A percentile compares a stretch with the other conserved stretches of the same genome.
Conservation (phyloP, 2,797 vertebrate genomes). For the Fistularia tabacaria region DNA sequence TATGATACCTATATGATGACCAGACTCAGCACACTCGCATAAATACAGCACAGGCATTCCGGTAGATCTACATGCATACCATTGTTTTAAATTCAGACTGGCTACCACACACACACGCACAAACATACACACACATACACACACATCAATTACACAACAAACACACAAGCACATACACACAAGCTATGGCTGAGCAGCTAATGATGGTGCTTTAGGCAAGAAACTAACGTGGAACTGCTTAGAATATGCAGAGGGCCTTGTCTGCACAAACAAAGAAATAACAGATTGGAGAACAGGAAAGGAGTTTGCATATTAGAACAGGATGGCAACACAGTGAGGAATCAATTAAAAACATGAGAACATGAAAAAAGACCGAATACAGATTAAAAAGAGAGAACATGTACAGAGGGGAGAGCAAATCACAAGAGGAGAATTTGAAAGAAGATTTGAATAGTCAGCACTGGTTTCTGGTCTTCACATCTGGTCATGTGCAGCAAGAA, state of each 20-base stretch:
- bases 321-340: slow-evolving; percentile 35
- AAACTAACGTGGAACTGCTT: slow-evolving; percentile 78
- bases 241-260: slow-evolving; percentile 72
- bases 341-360: too few species aligned
- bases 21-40: slow-evolving; percentile 14
- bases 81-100: too few species aligned
- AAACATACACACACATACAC: too few species aligned
- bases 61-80: too few species aligned
- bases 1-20: neutral
- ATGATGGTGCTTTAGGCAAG: slow-evolving; percentile 75
- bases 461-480: too few species aligned
- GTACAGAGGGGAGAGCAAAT: neutral
- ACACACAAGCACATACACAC: slow-evolving; percentile 18
- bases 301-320: too few species aligned
- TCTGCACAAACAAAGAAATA: slow-evolving; percentile 69
- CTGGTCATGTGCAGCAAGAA: too few species aligned
- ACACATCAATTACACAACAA: too few species aligned
- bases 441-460: neutral
- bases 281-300: slow-evolving; percentile 54
- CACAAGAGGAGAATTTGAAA: neutral
- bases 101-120: too few species aligned
- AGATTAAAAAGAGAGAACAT: too few species aligned
- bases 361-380: too few species aligned
- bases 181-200: slow-evolving; percentile 64
- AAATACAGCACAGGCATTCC: slow-evolving; percentile 40